Conservation (phyloP, 2,113 vertebrate species). For the Prietella phreatophila region DNA sequence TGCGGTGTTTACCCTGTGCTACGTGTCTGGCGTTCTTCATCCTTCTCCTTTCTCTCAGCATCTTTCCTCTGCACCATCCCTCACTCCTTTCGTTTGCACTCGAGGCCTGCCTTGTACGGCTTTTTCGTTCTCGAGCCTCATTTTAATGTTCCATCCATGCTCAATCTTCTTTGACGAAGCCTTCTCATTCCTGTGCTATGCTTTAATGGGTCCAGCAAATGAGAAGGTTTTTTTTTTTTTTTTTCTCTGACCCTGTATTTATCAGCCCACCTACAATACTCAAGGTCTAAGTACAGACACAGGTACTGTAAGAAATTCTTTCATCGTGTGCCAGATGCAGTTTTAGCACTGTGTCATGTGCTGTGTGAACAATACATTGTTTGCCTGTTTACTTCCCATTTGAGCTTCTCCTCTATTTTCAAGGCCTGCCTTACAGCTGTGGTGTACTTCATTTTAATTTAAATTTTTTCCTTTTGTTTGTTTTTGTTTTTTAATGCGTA, state of each 20-base stretch:
- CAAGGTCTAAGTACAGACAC: too few species aligned
- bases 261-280: background rate
- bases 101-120: constrained; percentile 41
- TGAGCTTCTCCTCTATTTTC: background rate
- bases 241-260: constrained; percentile 10
- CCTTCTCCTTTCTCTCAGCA: constrained; percentile 42
- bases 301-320: background rate
- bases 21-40: constrained; percentile 59
- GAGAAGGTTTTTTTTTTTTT: background rate
- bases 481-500: too few species aligned
- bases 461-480: too few species aligned
- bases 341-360: background rate
- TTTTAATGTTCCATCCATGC: background rate
- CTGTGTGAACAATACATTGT: background rate
- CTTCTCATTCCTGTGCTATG: constrained; percentile 23
- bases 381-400: background rate
- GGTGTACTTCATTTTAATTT: too few species aligned
- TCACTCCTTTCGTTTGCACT: constrained; percentile 46
- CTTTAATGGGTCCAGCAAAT: constrained; percentile 2
- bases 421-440: background rate
- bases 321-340: background rate
- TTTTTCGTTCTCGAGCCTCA: background rate
- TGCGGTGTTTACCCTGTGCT: constrained; percentile 64
- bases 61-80: constrained; percentile 10
- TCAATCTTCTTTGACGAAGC: background rate